These are phyloP conservation scores for Archilochus colubris DNA, from an alignment of 2,113 vertebrate species.

Conservation along the genomic window DNA sequence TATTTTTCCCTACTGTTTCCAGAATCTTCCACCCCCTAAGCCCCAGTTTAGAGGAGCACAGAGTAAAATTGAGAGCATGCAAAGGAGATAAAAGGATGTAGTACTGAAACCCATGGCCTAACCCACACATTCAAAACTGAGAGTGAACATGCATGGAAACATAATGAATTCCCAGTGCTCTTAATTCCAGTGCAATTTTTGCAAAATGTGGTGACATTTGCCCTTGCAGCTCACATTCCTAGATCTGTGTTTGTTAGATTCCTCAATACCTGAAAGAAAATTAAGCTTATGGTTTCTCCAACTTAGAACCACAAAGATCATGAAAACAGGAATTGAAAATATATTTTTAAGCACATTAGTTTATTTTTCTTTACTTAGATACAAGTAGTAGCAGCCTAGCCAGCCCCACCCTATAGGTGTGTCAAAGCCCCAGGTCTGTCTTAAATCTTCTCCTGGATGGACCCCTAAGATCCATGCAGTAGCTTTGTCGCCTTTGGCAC, in stretches of 20 bases:
- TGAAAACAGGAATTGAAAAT: background rate
- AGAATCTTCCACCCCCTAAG: background rate
- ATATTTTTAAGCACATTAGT: background rate
- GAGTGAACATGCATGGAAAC: background rate
- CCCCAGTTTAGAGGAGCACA: background rate
- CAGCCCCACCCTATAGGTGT: background rate
- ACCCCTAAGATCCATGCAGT: rapidly evolving
- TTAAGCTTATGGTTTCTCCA: background rate
- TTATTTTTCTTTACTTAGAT: background rate
- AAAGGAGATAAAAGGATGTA: background rate
- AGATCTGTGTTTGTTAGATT: background rate
- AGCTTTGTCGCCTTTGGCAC: background rate
- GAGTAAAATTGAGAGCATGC: background rate
- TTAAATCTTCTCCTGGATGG: background rate
- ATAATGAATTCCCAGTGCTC: background rate
- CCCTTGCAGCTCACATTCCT: background rate
- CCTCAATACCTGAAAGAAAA: background rate
- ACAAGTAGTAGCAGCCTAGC: background rate
- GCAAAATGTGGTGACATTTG: background rate
- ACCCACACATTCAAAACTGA: too few relatives aligned
- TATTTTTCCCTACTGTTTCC: background rate
- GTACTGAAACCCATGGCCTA: background rate
- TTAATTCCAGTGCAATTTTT: background rate
- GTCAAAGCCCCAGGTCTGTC: background rate
- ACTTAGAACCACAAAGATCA: background rate